Percentiles rank a stretch among this genome's conserved stretches.
Evolutionary conservation across 2,113 vertebrate species (phyloP).

Genomic region (Oriolus oriolus): DNA sequence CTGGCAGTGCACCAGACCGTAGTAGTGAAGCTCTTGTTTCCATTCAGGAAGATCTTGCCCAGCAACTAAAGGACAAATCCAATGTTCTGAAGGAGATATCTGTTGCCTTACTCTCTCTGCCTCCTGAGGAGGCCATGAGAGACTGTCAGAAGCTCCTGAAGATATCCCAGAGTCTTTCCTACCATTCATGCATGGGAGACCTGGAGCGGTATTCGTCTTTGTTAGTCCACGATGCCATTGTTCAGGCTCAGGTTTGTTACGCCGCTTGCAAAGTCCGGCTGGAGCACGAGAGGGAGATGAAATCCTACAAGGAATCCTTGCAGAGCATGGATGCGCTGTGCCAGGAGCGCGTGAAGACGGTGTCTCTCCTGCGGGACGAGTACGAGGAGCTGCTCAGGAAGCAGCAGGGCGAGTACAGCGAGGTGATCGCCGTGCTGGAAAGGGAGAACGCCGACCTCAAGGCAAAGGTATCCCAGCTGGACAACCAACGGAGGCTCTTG

Average conservation of each 20-base stretch:
- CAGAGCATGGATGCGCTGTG: conserved; percentile 75
- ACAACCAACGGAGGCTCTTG: conserved; percentile 73
- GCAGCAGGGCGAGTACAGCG: conserved; percentile 77
- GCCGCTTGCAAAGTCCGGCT: conserved; percentile 82
- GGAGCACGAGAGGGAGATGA: conserved; percentile 80
- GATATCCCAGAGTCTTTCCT: conserved; percentile 71
- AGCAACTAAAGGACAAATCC: conserved; percentile 86
- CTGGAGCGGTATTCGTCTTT: conserved; percentile 75
- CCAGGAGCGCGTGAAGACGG: conserved; percentile 75
- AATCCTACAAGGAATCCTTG: conserved; percentile 77
- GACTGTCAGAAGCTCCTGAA: conserved; percentile 75
- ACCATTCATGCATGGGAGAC: conserved; percentile 57
- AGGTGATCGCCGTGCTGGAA: conserved; percentile 74
- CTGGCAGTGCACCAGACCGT: conserved; percentile 14
- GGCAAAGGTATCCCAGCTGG: conserved; percentile 73
- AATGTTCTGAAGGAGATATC: conserved; percentile 79
- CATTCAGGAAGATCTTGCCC: conserved; percentile 80
- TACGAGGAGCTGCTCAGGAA: conserved; percentile 82
- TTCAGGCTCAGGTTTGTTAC: conserved; percentile 91
- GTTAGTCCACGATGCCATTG: conserved; percentile 86
- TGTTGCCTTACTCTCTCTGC: conserved; percentile 75
- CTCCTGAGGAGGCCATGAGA: conserved; percentile 52
- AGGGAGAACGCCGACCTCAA: conserved; percentile 82
- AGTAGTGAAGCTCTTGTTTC: conserved; percentile 71
- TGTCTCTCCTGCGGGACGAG: conserved; percentile 76